Conservation (phyloP, 2,888 invertebrate species). For the Oligia strigilis region DNA sequence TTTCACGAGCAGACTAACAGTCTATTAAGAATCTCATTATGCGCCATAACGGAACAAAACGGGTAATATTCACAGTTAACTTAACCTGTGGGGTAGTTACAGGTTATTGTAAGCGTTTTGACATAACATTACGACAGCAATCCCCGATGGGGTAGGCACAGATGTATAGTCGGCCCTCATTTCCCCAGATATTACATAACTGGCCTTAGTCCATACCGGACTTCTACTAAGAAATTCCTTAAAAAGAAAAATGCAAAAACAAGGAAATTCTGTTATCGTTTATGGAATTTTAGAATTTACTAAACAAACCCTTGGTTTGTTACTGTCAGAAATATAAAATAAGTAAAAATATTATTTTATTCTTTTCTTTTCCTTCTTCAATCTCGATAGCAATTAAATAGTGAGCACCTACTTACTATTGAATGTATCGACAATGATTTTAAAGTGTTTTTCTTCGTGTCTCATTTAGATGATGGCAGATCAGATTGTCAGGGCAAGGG, state of each 20-base stretch:
- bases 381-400: background rate
- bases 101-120: slow-evolving; percentile 6
- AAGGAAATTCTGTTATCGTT: too few relatives aligned
- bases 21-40: slow-evolving; percentile 34
- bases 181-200: background rate
- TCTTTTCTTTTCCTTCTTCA: background rate
- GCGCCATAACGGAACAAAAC: slow-evolving; percentile 33
- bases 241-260: background rate
- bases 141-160: background rate
- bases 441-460: background rate
- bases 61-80: slow-evolving; percentile 50
- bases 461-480: background rate
- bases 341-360: background rate
- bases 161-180: background rate
- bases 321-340: background rate
- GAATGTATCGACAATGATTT: too few relatives aligned
- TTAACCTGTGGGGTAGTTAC: slow-evolving; percentile 38
- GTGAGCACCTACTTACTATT: background rate
- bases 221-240: background rate
- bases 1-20: slow-evolving; percentile 45
- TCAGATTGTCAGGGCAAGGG: background rate
- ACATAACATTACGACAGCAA: background rate
- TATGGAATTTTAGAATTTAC: too few relatives aligned
- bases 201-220: too few relatives aligned
- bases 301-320: background rate